Evolutionary conservation across 2,888 invertebrate genomes (phyloP), one percentile per base, ranked within the genome.

Genomic region (Sialis lutaria): DNA sequence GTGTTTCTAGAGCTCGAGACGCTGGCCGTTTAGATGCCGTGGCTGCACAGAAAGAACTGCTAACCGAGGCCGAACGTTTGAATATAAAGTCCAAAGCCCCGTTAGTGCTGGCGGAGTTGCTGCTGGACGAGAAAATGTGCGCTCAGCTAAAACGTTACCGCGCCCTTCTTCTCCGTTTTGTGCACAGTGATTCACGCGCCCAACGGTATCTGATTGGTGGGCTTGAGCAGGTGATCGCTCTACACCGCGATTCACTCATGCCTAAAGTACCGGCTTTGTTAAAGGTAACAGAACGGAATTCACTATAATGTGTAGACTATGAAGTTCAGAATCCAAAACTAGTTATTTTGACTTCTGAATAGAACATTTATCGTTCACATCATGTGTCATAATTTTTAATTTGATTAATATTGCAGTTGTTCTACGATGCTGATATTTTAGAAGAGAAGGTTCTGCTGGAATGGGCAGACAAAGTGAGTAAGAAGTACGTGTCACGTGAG

Each of bases 11-110:
- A 22, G 22, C 22, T 22, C 69, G 77, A 41, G 79, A 80, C 55
- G 68, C 71, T 33, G 75, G 74, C 39, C 68, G 73, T 49, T 62
- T 83, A 55, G 75, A 75, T 49, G 73, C 72, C 53, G 64, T 67
- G 7, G 66, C 70, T 50, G 68, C 69, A 7, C 78, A 79, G 57
- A 83, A 82, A 56, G 85, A 86, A 56, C 65, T 91, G 31, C 60
- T 84, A 10, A 71, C 76, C 43, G 90, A 92, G 63, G 90, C 92
- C 6, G 90, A 92, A 59, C 79, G 90, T 51, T 69, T 98, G 62
- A 97, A 98, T 59, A 82, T 98, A 60, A 89, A 88, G 61, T 82
- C 87, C 49, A 97, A 97, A 64, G 91, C 91, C 39, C 85, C 92
- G 22, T 73, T 98, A 55, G 82, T 98, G 53, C 73, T 98, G 54